Conservation (phyloP, 2,113 vertebrate genomes). For the Atractosteus spatula region DNA sequence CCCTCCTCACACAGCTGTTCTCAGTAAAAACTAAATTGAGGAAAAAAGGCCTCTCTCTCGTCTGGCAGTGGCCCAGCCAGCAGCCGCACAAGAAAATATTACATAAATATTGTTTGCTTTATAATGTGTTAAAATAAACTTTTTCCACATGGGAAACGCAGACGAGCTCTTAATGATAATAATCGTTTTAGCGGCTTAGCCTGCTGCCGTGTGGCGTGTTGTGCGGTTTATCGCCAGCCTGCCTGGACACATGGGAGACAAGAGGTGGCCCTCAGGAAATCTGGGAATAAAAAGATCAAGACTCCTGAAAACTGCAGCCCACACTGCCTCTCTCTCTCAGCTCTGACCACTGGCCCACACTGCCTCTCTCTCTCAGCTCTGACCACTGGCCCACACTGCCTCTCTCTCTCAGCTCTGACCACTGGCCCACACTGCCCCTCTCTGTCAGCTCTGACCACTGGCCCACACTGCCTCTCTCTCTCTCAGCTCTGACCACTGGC, state of each 20-base stretch:
- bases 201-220: slow-evolving; percentile 12
- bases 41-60: slow-evolving; percentile 13
- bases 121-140: slow-evolving; percentile 52
- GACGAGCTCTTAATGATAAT: slow-evolving; percentile 40
- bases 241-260: neutral
- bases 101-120: slow-evolving; percentile 47
- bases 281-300: neutral
- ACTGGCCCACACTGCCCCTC: slow-evolving; percentile 29
- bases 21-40: slow-evolving; percentile 37
- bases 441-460: slow-evolving; percentile 30
- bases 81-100: slow-evolving; percentile 49
- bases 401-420: slow-evolving; percentile 28
- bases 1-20: slow-evolving; percentile 46
- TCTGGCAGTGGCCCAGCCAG: slow-evolving; percentile 40
- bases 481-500: neutral
- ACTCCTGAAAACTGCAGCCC: neutral
- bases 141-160: slow-evolving; percentile 32
- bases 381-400: slow-evolving; percentile 34
- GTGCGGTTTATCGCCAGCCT: neutral
- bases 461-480: slow-evolving; percentile 32
- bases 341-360: slow-evolving; percentile 40
- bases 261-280: too few species aligned
- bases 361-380: slow-evolving; percentile 22
- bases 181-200: slow-evolving; percentile 38
- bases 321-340: slow-evolving; percentile 33